Evolutionary conservation across 35 echinoderm and acorn worm species (phyloP), one percentile per base, ranked within the genome.

Genomic region (Stichopus chloronotus): DNA sequence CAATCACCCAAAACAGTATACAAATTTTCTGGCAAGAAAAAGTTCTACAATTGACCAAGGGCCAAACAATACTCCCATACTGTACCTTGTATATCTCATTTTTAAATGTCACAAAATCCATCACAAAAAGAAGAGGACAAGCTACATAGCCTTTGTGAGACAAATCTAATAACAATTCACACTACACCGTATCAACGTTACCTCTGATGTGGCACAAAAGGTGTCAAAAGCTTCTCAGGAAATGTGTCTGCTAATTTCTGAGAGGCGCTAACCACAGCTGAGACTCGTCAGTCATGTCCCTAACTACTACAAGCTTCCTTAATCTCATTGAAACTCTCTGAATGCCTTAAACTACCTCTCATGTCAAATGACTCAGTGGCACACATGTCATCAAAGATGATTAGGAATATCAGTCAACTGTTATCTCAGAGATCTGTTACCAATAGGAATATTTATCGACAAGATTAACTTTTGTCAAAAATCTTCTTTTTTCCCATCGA

Each of bases 241-340:
- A 16, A 83, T 55, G 80, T 83, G 80, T 83, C 55, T 83, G 80
- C 17, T 55, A 83, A 83, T 83, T 57, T 83, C 25, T 83, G 53
- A 55, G 55, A 83, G 52, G 19, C n/a, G 12, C 53, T n/a, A 56
- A 83, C 43, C 0, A 55, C 80, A 56, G 80, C 80, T 83, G 80
- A 83, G 80, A 56, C 80, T 81, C 52, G 55, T 17, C 17, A 24
- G 80, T n/a, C 30, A 55, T 55, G 53, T 55, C 30, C 14, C 55
- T 83, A 9, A 43, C 30, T 43, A 43, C 30, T 43, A 43, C 30
- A 43, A 43, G 30, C 30, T 43, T 43, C 30, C 30, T 43, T 43
- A 43, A 43, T 43, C 30, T 43, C 30, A 43, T 43, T 43, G 30
- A 43, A 43, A 43, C 30, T 43, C 30, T 43, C 1, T 43, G 30